A percentile compares a stretch with the other conserved stretches of the same genome.
Conservation (phyloP, 1,140 invertebrate genomes). For the Apolygus lucorum region DNA sequence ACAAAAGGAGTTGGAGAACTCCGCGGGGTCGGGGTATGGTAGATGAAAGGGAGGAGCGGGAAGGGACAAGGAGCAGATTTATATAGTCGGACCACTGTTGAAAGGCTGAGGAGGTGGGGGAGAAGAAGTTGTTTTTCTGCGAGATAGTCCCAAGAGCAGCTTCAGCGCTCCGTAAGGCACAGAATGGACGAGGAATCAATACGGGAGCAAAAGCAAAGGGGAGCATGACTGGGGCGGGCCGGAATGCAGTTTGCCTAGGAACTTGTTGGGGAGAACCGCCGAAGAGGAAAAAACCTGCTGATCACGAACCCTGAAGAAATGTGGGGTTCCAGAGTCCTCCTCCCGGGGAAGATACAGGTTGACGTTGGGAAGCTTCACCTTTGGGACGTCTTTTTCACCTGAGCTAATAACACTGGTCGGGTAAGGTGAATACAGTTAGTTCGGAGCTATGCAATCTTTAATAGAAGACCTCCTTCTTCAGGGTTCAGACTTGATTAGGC, state of each 20-base stretch:
- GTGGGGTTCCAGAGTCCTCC: neutral
- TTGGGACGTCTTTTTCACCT: constrained; percentile 8
- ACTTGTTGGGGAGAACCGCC: neutral
- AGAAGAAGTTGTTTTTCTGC: constrained; percentile 8
- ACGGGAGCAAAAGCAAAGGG: neutral
- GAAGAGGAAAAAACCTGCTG: neutral
- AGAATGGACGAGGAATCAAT: constrained; percentile 6
- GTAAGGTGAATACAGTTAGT: constrained; percentile 12
- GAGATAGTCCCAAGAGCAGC: too few relatives aligned
- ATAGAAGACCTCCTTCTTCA: neutral
- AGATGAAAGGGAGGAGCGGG: neutral
- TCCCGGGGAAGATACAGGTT: neutral
- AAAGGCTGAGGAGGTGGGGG: neutral
- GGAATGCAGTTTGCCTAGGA: constrained; percentile 14
- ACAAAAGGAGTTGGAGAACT: constrained; percentile 12
- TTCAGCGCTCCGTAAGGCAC: constrained; percentile 1
- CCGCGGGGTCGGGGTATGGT: neutral
- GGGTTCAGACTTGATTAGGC: neutral
- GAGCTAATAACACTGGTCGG: constrained; percentile 13
- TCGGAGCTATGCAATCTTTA: constrained; percentile 6
- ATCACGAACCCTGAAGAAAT: constrained; percentile 8
- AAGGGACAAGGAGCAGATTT: constrained; percentile 1
- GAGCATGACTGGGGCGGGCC: neutral
- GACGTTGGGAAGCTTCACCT: neutral
- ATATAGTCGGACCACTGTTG: neutral